Percentiles rank a stretch among this genome's conserved stretches.
Conservation (phyloP, 2,113 vertebrate species). For the Bos javanicus region DNA sequence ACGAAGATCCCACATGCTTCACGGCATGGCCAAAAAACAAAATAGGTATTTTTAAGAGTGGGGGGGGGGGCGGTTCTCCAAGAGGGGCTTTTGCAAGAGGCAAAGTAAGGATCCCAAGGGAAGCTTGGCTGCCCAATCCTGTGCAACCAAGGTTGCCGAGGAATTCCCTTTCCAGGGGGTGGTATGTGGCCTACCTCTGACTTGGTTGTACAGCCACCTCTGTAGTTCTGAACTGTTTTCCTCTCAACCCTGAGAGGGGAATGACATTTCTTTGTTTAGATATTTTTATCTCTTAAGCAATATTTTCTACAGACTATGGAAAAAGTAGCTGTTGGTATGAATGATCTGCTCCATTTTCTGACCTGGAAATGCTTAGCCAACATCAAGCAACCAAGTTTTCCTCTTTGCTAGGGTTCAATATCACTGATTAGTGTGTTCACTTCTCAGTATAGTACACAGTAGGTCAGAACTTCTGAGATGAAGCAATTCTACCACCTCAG, state of each 20-base stretch:
- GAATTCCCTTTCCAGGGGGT: background rate
- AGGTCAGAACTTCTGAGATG: constrained; percentile 40
- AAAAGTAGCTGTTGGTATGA: background rate
- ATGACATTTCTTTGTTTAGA: constrained; percentile 30
- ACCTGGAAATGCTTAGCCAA: constrained; percentile 26
- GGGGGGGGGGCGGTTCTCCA: background rate
- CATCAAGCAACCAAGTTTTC: constrained; percentile 6
- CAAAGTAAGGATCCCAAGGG: background rate
- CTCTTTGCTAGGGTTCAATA: constrained; percentile 42
- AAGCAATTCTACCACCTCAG: constrained; percentile 46
- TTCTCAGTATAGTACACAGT: background rate
- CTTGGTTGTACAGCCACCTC: background rate
- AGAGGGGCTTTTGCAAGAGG: constrained; percentile 13
- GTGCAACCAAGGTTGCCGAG: background rate
- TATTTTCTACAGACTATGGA: constrained; percentile 43
- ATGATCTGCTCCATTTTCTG: constrained; percentile 29
- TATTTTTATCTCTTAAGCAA: constrained; percentile 15
- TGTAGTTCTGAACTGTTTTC: background rate
- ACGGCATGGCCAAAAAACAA: background rate
- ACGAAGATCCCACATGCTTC: background rate
- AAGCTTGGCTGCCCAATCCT: background rate
- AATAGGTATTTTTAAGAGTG: background rate
- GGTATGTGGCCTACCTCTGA: background rate
- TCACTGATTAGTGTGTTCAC: background rate
- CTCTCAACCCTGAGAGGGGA: background rate